Conservation (phyloP, 2,797 vertebrate genomes). For the Eulemur mongoz region DNA sequence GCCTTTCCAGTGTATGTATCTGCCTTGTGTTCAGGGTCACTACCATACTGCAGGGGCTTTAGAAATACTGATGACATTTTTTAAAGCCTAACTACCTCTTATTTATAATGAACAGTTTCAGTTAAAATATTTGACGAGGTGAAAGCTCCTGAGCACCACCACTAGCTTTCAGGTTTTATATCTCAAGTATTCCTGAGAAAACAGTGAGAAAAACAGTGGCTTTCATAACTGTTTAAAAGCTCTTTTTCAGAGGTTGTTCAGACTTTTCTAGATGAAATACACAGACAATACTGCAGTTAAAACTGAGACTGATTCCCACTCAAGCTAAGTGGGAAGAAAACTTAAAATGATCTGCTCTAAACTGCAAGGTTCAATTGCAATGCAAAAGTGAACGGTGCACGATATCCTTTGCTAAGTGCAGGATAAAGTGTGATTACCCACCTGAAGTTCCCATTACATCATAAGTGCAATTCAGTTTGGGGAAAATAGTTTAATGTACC, state of each 20-base stretch:
- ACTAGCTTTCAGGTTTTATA: not conserved
- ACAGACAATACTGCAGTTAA: not conserved
- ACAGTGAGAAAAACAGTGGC: not conserved
- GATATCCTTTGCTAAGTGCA: not conserved
- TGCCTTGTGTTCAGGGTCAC: not conserved
- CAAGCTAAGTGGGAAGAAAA: not conserved
- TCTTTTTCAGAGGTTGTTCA: not conserved
- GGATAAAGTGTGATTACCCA: not conserved
- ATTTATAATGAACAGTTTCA: not conserved
- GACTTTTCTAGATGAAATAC: constrained; percentile 7
- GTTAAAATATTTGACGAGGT: not conserved
- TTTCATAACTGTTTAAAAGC: not conserved
- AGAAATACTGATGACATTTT: not conserved
- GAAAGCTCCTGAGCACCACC: not conserved
- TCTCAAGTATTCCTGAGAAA: not conserved
- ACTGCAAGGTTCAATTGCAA: not conserved
- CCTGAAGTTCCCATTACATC: constrained; percentile 19
- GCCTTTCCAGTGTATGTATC: not conserved
- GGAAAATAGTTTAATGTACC: constrained; percentile 60
- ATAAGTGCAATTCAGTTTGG: not conserved
- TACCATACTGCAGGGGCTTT: not conserved
- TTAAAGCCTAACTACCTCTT: not conserved
- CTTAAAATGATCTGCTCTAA: not conserved
- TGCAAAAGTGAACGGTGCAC: not conserved
- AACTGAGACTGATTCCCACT: not conserved